Evolutionary conservation across 2,797 vertebrate species (phyloP).

Genomic region (Pipistrellus nathusii): DNA sequence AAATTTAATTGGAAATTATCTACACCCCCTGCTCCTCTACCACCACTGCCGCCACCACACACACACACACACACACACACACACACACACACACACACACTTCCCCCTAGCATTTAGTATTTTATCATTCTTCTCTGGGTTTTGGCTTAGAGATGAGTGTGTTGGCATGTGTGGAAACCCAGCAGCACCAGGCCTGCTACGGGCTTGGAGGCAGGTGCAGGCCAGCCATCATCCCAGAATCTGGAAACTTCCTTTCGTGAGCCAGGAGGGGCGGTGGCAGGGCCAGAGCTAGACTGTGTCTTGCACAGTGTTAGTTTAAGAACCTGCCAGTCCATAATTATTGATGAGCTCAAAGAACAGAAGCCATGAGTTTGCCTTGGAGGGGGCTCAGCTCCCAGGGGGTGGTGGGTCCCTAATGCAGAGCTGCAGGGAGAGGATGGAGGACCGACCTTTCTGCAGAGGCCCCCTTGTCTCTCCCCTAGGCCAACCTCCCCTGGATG

Average conservation of each 20-base stretch:
- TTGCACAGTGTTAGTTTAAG: slow-evolving; percentile 34
- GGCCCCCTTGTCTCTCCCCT: slow-evolving; percentile 3
- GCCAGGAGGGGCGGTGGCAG: not conserved
- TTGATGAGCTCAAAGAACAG: slow-evolving; percentile 54
- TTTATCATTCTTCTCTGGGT: slow-evolving; percentile 15
- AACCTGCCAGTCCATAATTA: slow-evolving; percentile 26
- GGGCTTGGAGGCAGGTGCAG: not conserved
- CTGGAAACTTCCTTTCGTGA: slow-evolving; percentile 41
- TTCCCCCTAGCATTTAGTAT: not conserved
- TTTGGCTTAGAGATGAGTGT: not conserved
- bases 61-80: too few relatives aligned
- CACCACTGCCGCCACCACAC: too few relatives aligned
- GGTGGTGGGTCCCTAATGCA: slow-evolving; percentile 41
- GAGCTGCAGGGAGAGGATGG: slow-evolving; percentile 50
- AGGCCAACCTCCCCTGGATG: slow-evolving; percentile 50
- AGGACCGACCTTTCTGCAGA: not conserved
- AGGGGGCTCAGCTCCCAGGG: not conserved
- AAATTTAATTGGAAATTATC: slow-evolving; percentile 34
- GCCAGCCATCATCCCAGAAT: not conserved
- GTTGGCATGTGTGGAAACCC: not conserved
- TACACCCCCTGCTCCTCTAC: fast-evolving
- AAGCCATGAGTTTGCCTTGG: slow-evolving; percentile 66
- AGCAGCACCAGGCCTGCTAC: not conserved
- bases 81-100: too few relatives aligned
- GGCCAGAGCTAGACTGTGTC: not conserved